Base-by-base conservation (phyloP, 2,797 vertebrate species). In the Antrozous pallidus region DNA sequence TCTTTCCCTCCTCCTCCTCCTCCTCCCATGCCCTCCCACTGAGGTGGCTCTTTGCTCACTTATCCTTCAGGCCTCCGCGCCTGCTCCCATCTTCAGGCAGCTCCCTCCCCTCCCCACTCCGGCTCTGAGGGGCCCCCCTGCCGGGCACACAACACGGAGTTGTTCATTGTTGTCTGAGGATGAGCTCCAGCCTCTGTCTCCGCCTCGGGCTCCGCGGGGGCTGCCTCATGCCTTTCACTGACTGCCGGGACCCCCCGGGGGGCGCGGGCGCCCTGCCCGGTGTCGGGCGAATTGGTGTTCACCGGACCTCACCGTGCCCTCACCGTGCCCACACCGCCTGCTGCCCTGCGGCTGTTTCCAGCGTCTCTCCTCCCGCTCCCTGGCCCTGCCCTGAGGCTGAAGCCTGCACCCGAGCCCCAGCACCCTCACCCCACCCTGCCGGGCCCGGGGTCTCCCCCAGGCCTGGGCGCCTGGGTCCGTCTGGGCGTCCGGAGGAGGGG, bases 121-220 rank as follows among this genome's bases (percentile, higher is more conserved):
- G 49, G 51, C 36, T 47, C 63, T 1, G 7, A 4, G 1, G 12
- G 33, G 9, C 65, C 10, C 28, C 24, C 24, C 22, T 45, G 12
- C 49, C 1, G 2, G 36, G n/a, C 38, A 20, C 6, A 2, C 1
- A 5, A 6, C 12, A 1, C 33, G 8, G 81, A 16, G 8, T 6
- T 54, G 85, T 7, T 40, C 73, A 8, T 45, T 17, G 8, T 49
- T 17, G 1, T 33, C 9, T 73, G 73, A 67, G 22, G 36, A 78
- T 69, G 33, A 13, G 31, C 69, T 33, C n/a, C 10, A 22, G 33
- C 47, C 49, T 82, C 26, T 14, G 42, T 40, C 47, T 26, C 18
- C 28, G 65, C 24, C 42, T 42, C 8, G 1, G 28, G 67, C 54
- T 20, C 33, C 3, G 0, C 38, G n/a, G 61, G 42, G 24, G 17